phyloP scores from a whole-genome alignment of 2,113 vertebrate species.

The western clawed frog (Xenopus tropicalis) region DNA sequence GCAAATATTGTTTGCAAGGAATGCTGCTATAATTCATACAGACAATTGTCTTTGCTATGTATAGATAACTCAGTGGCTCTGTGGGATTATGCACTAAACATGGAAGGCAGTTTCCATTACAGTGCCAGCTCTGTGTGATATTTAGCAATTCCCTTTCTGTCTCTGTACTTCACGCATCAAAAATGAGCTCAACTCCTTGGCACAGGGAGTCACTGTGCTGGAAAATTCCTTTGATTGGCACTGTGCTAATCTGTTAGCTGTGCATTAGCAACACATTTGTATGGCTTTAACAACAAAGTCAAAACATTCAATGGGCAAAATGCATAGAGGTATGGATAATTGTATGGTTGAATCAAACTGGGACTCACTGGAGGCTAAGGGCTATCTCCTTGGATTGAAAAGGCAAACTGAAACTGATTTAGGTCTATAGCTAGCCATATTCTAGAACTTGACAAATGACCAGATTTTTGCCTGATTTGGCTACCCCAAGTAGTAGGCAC shows the following conservation, averaged over 20 bases:
- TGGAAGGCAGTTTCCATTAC: neutral
- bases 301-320: too few species aligned
- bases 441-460: too few species aligned
- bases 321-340: too few species aligned
- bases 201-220: neutral
- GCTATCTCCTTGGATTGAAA: too few species aligned
- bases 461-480: too few species aligned
- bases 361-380: too few species aligned
- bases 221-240: neutral
- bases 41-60: neutral
- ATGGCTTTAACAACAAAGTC: too few species aligned
- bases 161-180: neutral
- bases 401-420: too few species aligned
- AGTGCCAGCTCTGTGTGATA: neutral
- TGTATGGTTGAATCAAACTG: too few species aligned
- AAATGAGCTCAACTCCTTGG: neutral
- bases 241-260: neutral
- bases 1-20: neutral
- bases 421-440: too few species aligned
- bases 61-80: neutral
- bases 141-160: neutral
- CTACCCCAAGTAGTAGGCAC: too few species aligned
- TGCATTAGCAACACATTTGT: neutral
- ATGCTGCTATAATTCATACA: neutral
- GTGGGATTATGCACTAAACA: neutral